Conservation (phyloP, 2,797 vertebrate species). For the Helicolenus hilgendorfi region DNA sequence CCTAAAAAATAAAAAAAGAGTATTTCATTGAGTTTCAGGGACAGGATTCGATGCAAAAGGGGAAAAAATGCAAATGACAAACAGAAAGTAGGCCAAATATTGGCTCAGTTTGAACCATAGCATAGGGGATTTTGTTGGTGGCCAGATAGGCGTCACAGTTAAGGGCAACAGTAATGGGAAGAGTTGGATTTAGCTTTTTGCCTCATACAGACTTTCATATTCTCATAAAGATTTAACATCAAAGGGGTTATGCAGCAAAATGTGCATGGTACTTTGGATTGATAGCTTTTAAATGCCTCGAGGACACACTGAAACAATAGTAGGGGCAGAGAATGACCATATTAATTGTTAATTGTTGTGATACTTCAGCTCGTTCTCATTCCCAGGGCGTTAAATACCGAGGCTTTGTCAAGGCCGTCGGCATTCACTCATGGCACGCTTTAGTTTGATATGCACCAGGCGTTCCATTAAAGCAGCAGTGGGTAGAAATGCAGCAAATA, state of each 20-base stretch:
- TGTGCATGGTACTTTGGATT: not conserved
- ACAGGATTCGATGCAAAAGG: conserved; percentile 35
- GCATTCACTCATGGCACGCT: no score
- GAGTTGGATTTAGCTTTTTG: conserved; percentile 34
- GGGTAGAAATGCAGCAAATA: no score
- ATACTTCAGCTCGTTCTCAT: no score
- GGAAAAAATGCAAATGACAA: conserved; percentile 43
- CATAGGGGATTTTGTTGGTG: conserved; percentile 53
- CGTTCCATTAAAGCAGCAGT: no score
- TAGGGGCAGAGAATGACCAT: not conserved
- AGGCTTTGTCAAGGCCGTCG: accelerated
- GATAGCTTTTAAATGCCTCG: not conserved
- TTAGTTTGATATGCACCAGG: no score
- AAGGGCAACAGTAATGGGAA: conserved; percentile 17
- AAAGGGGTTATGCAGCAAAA: not conserved
- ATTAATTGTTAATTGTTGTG: not conserved
- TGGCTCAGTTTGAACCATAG: conserved; percentile 38
- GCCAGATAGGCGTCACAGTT: conserved; percentile 29
- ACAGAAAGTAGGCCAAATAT: conserved; percentile 61
- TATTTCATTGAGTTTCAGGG: conserved; percentile 43
- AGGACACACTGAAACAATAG: not conserved
- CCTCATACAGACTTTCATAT: conserved; percentile 20
- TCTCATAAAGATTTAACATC: conserved; percentile 37
- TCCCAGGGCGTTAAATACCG: no score
- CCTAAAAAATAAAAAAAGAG: not conserved